phyloP scores from a whole-genome alignment of 2,888 invertebrate species.

The Coenonympha glycerion region DNA sequence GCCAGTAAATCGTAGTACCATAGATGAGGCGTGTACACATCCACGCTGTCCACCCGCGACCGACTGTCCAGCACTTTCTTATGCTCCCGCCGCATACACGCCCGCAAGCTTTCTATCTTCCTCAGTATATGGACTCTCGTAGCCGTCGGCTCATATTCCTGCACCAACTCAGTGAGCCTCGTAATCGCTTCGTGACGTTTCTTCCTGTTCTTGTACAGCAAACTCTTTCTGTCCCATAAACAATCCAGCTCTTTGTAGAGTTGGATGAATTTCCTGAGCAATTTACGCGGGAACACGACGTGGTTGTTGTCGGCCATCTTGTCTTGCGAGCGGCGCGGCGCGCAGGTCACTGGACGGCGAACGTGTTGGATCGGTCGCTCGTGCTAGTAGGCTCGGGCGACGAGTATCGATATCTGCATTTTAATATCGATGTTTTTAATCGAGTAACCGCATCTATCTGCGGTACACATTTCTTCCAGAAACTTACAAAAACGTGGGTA shows the following conservation, averaged over 20 bases:
- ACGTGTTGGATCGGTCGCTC: slow-evolving; percentile 24
- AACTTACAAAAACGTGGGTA: too few relatives aligned
- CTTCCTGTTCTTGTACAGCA: slow-evolving; percentile 50
- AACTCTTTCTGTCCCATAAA: slow-evolving; percentile 51
- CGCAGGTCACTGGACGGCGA: slow-evolving; percentile 56
- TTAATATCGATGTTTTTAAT: too few relatives aligned
- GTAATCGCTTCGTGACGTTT: slow-evolving; percentile 54
- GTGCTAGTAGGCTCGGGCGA: slow-evolving; percentile 3
- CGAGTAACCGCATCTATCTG: too few relatives aligned
- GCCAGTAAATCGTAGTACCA: slow-evolving; percentile 55
- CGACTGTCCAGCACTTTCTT: slow-evolving; percentile 51
- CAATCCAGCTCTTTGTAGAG: slow-evolving; percentile 53
- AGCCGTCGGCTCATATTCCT: slow-evolving; percentile 53
- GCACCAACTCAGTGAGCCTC: slow-evolving; percentile 52
- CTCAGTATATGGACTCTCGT: slow-evolving; percentile 60
- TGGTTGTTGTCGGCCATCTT: slow-evolving; percentile 41
- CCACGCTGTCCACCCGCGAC: slow-evolving; percentile 34
- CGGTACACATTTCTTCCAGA: too few relatives aligned
- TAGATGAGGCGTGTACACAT: slow-evolving; percentile 50
- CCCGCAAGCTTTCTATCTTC: slow-evolving; percentile 64
- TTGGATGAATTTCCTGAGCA: slow-evolving; percentile 50
- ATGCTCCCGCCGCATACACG: slow-evolving; percentile 58
- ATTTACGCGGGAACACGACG: slow-evolving; percentile 54
- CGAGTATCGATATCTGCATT: too few relatives aligned
- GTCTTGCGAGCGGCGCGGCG: slow-evolving; percentile 56